Percentiles rank a stretch among this genome's conserved stretches.
Evolutionary conservation across 1,140 invertebrate genomes (phyloP).

Genomic region (Mylabris phalerata): DNA sequence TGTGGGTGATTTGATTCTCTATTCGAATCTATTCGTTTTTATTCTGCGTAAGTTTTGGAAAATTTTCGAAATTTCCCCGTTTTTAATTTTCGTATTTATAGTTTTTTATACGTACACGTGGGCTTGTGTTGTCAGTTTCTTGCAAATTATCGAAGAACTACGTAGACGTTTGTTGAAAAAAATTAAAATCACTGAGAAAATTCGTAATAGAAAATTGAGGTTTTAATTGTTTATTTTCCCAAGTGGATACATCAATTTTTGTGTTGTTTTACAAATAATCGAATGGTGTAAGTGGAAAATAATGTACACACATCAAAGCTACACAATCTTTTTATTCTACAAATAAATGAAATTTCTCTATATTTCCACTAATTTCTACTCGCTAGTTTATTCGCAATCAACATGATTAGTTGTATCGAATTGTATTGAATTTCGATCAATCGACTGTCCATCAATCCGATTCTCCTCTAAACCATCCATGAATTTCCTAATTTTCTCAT

Average conservation of each 20-base stretch:
- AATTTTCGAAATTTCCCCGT: neutral
- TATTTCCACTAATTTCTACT: no score
- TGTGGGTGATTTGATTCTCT: conserved; percentile 16
- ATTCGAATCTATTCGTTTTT: conserved; percentile 12
- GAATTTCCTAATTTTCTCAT: no score
- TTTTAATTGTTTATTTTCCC: neutral
- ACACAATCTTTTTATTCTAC: neutral
- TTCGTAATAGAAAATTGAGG: neutral
- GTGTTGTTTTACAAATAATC: conserved; percentile 2
- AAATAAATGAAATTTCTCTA: no score
- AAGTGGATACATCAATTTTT: neutral
- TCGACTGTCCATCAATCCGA: no score
- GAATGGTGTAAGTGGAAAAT: no score
- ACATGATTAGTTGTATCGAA: no score
- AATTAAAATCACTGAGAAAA: neutral
- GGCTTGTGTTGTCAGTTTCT: conserved; percentile 3
- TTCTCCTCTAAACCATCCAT: no score
- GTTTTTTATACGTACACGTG: conserved; percentile 10
- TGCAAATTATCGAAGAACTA: conserved; percentile 11
- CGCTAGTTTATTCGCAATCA: no score
- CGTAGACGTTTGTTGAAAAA: conserved; percentile 4
- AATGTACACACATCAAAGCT: no score
- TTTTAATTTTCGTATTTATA: conserved; percentile 1
- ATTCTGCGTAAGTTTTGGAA: conserved; percentile 3
- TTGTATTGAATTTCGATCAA: no score